Conservation (phyloP, 2,888 invertebrate genomes). For the Malthinus seriepunctatus region DNA sequence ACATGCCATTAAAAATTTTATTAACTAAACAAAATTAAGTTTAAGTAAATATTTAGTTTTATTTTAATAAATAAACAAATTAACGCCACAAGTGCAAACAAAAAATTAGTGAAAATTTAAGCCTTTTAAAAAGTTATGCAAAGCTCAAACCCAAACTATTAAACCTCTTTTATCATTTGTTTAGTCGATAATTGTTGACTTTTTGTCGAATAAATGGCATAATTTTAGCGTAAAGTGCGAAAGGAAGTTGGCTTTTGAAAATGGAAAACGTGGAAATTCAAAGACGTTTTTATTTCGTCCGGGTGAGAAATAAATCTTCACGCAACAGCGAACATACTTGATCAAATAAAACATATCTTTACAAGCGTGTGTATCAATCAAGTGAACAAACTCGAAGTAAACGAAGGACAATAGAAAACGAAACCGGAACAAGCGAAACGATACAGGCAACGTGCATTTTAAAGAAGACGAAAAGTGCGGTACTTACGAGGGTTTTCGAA, state of each 20-base stretch:
- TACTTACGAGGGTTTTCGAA: conserved; percentile 29
- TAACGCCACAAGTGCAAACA: no score
- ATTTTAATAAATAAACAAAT: conserved; percentile 2
- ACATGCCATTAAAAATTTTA: not conserved
- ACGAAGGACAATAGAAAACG: conserved; percentile 10
- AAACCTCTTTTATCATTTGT: no score
- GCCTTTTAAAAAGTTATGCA: no score
- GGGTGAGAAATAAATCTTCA: no score
- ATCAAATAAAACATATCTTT: not conserved
- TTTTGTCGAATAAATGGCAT: no score
- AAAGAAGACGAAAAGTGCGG: conserved; percentile 25
- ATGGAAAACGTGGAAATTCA: no score
- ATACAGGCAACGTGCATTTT: conserved; percentile 27
- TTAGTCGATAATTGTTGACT: no score
- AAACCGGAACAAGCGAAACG: conserved; percentile 7
- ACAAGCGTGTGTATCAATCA: conserved; percentile 15
- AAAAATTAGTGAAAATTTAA: no score
- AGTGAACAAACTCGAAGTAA: conserved; percentile 11
- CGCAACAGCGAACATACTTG: not conserved
- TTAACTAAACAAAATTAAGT: not conserved
- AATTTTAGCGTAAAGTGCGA: no score
- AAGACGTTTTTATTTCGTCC: no score
- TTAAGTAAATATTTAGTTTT: conserved; percentile 4
- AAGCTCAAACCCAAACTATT: no score
- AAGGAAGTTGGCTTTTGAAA: no score